Percentiles rank a stretch among this genome's conserved stretches.
Evolutionary conservation across 2,113 vertebrate genomes (phyloP).

Genomic region (Pollimyrus isidori): DNA sequence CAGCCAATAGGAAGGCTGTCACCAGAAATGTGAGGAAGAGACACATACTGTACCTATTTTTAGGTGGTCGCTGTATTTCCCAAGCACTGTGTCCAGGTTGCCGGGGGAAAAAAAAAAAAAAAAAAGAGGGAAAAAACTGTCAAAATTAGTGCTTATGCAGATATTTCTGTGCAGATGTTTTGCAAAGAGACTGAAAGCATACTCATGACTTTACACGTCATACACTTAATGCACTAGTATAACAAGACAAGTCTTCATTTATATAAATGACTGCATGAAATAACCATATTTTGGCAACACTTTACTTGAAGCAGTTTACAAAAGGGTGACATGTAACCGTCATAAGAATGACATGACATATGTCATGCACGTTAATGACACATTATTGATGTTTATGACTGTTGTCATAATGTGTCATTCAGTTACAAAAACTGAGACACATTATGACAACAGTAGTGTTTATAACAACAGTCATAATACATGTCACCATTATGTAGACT

Average conservation of each 20-base stretch:
- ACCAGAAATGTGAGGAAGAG: neutral
- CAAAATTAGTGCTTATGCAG: constrained; percentile 10
- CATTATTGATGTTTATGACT: too few species aligned
- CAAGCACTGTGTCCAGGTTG: constrained; percentile 68
- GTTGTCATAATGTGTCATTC: too few species aligned
- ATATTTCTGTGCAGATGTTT: neutral
- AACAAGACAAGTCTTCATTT: neutral
- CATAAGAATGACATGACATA: too few species aligned
- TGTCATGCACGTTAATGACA: too few species aligned
- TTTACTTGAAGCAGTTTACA: too few species aligned
- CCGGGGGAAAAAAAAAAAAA: neutral
- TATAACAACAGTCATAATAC: too few species aligned
- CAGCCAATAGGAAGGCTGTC: neutral
- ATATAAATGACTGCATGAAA: neutral
- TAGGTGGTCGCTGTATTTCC: constrained; percentile 84
- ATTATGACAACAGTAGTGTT: too few species aligned
- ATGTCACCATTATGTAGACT: too few species aligned
- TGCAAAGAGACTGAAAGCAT: neutral
- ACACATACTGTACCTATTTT: constrained; percentile 72
- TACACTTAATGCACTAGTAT: neutral
- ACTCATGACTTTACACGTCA: neutral
- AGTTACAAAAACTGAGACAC: too few species aligned
- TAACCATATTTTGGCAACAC: neutral
- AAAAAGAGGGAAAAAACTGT: neutral
- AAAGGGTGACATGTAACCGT: too few species aligned